Base-by-base conservation (phyloP, 1,140 invertebrate species). In the Acromyrmex charruanus region DNA sequence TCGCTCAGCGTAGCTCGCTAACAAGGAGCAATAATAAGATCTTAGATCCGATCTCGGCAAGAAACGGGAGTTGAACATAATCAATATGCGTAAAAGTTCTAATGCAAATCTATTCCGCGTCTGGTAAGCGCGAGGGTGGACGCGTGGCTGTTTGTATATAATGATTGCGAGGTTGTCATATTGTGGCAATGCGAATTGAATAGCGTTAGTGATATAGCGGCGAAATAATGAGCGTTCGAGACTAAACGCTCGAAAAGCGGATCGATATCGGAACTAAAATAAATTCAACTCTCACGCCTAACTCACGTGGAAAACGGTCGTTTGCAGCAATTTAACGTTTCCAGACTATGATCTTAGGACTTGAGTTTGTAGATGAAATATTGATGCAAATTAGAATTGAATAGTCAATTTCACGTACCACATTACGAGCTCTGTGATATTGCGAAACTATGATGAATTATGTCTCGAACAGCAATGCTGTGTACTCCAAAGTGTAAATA, bases 61-160 rank as follows among this genome's bases (percentile, higher is more conserved):
- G 58, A 68, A 72, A 72, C 88, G 81, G 79, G 63, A 77, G 65
- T 72, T 72, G 44, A 80, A 77, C 87, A 72, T 88, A 65, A 85
- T 89, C 80, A 59, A 58, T 77, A 89, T 82, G 63, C 55, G 28
- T 55, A 74, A 68, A 72, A 77, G 65, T 87, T 65, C 39, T 51
- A 28, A 25, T 35, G 68, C 69, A 88, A 69, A 89, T 88, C 87
- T 89, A 88, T 85, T 85, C 71, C 80, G 49, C 51, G 85, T 72
- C 86, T 69, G 63, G 71, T 44, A 31, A 21, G 65, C 35, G 72
- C 81, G 85, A 77, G 86, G 88, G 82, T 80, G 69, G 80, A 72
- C 90, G 77, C 72, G 87, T 69, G 65, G 75, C 74, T 65, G 86
- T 68, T 74, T 74, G 28, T 28, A 74, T 61, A 44, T 31, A 82